phyloP scores from a whole-genome alignment of 1,140 invertebrate genomes.

The Drosophila malerkotliana region DNA sequence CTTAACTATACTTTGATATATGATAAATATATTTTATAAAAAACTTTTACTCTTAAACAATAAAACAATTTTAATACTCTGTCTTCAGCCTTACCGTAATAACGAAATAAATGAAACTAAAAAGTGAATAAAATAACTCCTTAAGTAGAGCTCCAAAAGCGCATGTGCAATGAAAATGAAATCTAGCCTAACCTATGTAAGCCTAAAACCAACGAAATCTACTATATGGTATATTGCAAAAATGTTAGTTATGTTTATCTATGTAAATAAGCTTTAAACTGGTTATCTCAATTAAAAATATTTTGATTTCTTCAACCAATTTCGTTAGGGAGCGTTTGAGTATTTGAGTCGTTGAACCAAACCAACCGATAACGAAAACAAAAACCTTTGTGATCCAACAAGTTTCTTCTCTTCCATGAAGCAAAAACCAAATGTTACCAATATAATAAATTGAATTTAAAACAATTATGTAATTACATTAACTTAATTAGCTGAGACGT shows the following conservation, averaged over 20 bases:
- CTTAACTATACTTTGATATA: slow-evolving; percentile 76
- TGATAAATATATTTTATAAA: slow-evolving; percentile 80
- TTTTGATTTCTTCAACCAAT: slow-evolving; percentile 51
- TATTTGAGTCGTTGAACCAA: slow-evolving; percentile 3
- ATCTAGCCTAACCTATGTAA: slow-evolving; percentile 29
- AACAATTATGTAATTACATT: slow-evolving; percentile 69
- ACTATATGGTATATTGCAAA: slow-evolving; percentile 19
- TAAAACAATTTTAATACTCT: slow-evolving; percentile 75
- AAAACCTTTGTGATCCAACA: slow-evolving; percentile 82
- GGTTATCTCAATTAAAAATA: slow-evolving; percentile 55
- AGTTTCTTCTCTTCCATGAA: slow-evolving; percentile 83
- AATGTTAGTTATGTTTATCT: slow-evolving; percentile 72
- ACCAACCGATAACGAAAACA: slow-evolving; percentile 23
- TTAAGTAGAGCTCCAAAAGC: slow-evolving; percentile 39
- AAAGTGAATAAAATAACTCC: slow-evolving; percentile 21
- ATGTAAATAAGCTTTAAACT: slow-evolving; percentile 75
- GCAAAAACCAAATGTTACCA: slow-evolving; percentile 46
- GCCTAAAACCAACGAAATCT: slow-evolving; percentile 54
- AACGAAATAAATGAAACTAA: slow-evolving; percentile 39
- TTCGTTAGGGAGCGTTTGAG: slow-evolving; percentile 52
- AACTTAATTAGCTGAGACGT: slow-evolving; percentile 77
- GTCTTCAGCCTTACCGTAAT: slow-evolving; percentile 74
- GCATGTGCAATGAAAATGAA: slow-evolving; percentile 27
- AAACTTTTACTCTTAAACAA: slow-evolving; percentile 79
- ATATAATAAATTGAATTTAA: slow-evolving; percentile 68